These are phyloP conservation scores for Nephrocerus scutellatus DNA, from an alignment of 2,888 invertebrate genomes.

Conservation along the genomic window DNA sequence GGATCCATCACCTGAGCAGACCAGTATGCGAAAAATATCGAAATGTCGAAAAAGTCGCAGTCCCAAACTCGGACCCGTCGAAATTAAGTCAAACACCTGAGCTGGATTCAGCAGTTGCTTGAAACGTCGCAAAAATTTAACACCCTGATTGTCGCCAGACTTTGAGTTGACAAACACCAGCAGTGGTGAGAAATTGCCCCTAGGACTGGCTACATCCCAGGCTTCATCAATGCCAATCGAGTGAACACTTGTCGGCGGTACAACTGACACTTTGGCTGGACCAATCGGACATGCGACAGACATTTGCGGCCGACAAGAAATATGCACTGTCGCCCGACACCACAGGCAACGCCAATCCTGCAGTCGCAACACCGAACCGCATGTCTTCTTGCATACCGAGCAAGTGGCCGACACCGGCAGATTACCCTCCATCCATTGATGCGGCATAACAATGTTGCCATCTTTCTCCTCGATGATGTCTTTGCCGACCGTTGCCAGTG, in stretches of 20 bases:
- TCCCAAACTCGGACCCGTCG: slow-evolving; percentile 74
- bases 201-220: slow-evolving; percentile 76
- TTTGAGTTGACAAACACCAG: slow-evolving; percentile 97
- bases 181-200: slow-evolving; percentile 60
- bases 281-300: slow-evolving; percentile 78
- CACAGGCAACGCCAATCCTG: slow-evolving; percentile 97
- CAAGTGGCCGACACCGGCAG: slow-evolving; percentile 92
- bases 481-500: slow-evolving; percentile 88
- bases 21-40: slow-evolving; percentile 90
- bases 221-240: slow-evolving; percentile 84
- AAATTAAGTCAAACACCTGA: slow-evolving; percentile 95
- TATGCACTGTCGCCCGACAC: slow-evolving; percentile 89
- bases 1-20: slow-evolving; percentile 96
- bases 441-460: slow-evolving; percentile 89
- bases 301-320: slow-evolving; percentile 78
- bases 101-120: slow-evolving; percentile 94
- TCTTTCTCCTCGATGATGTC: slow-evolving; percentile 89
- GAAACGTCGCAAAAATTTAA: slow-evolving; percentile 90
- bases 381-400: slow-evolving; percentile 88
- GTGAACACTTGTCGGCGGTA: slow-evolving; percentile 89
- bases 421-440: slow-evolving; percentile 98
- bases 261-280: slow-evolving; percentile 81
- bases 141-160: slow-evolving; percentile 96
- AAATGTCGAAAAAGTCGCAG: slow-evolving; percentile 88
- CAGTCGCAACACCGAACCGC: slow-evolving; percentile 87